Evolutionary conservation across 2,797 vertebrate genomes (phyloP).

Genomic region (Hyperoplus lanceolatus): DNA sequence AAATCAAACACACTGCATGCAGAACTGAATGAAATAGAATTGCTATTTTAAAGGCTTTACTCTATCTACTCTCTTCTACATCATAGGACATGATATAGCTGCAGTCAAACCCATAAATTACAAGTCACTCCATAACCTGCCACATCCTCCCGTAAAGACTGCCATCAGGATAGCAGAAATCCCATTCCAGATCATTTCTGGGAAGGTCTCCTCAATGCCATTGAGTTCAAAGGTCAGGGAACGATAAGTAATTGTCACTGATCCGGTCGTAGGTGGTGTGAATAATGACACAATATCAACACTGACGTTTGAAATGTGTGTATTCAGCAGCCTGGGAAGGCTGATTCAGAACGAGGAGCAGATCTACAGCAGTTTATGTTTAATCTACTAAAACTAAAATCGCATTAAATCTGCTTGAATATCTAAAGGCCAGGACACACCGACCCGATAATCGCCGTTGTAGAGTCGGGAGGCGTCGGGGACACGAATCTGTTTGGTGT

Average conservation of each 20-base stretch:
- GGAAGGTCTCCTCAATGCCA: conserved; percentile 53
- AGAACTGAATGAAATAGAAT: conserved; percentile 21
- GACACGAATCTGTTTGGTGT: too few relatives aligned
- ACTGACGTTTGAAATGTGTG: background rate
- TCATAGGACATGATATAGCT: conserved; percentile 26
- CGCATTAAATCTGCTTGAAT: conserved; percentile 25
- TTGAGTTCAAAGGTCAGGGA: conserved; percentile 8
- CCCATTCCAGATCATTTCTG: conserved; percentile 37
- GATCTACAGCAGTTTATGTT: conserved; percentile 6
- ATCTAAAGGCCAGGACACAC: background rate
- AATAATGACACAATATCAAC: conserved; percentile 32
- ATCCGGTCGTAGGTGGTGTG: conserved; percentile 12
- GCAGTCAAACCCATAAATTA: conserved; percentile 53
- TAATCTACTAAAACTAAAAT: conserved; percentile 2
- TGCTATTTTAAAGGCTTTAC: conserved; percentile 26
- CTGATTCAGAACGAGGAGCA: background rate
- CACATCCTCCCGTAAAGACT: conserved; percentile 36
- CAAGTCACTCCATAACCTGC: conserved; percentile 39
- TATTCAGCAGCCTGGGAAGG: background rate
- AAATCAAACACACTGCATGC: conserved; percentile 25
- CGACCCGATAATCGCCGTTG: too few relatives aligned
- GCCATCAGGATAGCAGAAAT: conserved; percentile 38
- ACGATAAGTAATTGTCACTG: conserved; percentile 11
- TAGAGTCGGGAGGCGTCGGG: too few relatives aligned
- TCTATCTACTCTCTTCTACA: conserved; percentile 4